phyloP scores from a whole-genome alignment of 2,797 vertebrate genomes.

The Leptoclinus maculatus region DNA sequence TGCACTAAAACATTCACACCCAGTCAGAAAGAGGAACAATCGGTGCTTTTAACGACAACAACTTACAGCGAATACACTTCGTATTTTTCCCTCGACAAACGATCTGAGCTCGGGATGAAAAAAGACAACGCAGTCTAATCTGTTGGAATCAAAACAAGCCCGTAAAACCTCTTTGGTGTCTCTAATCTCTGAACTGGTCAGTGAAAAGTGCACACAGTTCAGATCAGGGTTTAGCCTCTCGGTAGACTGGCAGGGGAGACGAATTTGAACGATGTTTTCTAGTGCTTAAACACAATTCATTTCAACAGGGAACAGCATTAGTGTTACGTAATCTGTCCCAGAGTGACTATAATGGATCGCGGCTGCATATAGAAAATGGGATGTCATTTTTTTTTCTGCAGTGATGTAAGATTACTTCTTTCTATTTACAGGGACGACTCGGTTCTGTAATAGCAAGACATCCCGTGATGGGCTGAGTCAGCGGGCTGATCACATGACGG shows the following conservation, averaged over 20 bases:
- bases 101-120: constrained; percentile 41
- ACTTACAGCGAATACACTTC: not conserved
- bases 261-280: constrained; percentile 14
- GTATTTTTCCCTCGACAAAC: constrained; percentile 25
- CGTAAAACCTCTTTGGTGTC: constrained; percentile 67
- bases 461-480: constrained; percentile 75
- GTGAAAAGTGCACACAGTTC: constrained; percentile 64
- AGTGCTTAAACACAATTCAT: constrained; percentile 39
- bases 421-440: constrained; percentile 7
- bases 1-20: not conserved
- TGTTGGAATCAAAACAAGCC: constrained; percentile 67
- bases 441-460: constrained; percentile 13
- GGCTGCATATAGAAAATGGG: constrained; percentile 58
- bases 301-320: constrained; percentile 28
- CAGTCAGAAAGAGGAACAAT: not conserved
- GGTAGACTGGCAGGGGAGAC: constrained; percentile 26
- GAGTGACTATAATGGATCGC: constrained; percentile 31
- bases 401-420: constrained; percentile 55
- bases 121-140: constrained; percentile 64
- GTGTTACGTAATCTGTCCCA: constrained; percentile 44
- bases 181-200: constrained; percentile 73
- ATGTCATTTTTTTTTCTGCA: constrained; percentile 15
- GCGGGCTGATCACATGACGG: constrained; percentile 62
- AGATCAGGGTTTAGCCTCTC: constrained; percentile 53
- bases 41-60: not conserved